phyloP scores from a whole-genome alignment of 2,888 invertebrate species.

The Nemoura dubitans region DNA sequence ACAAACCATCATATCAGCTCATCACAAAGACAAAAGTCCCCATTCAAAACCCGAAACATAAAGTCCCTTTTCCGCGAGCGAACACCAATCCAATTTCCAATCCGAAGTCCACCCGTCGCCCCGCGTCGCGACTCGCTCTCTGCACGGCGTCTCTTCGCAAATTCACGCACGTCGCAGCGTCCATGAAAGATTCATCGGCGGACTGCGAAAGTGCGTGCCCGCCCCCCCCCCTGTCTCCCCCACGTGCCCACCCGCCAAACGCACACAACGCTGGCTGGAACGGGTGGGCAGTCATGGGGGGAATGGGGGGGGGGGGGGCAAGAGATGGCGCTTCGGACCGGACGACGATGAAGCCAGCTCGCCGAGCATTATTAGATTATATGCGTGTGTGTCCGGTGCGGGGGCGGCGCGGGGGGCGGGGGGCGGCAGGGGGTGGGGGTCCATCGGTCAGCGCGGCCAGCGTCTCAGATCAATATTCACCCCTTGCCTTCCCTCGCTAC shows the following conservation, averaged over 20 bases:
- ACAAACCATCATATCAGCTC: too few relatives aligned
- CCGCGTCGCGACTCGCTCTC: too few relatives aligned
- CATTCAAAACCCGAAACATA: background rate
- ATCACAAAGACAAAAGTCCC: too few relatives aligned
- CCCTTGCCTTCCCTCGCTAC: conserved; percentile 3
- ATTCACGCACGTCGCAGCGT: background rate
- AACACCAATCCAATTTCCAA: background rate
- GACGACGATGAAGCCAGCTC: conserved; percentile 1
- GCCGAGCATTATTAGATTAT: conserved; percentile 32
- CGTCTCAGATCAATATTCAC: conserved; percentile 12
- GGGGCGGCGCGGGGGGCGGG: background rate
- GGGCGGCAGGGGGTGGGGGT: background rate
- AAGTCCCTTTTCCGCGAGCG: background rate
- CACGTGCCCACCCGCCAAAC: background rate
- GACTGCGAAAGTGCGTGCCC: background rate
- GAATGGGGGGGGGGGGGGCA: too few relatives aligned
- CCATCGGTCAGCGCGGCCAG: background rate
- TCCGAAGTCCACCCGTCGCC: background rate
- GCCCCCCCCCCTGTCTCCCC: conserved; percentile 7
- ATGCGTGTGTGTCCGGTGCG: conserved; percentile 13
- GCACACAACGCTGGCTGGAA: too few relatives aligned
- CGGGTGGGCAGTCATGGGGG: too few relatives aligned
- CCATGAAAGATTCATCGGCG: conserved; percentile 4
- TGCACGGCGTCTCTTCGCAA: background rate
- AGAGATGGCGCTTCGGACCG: background rate